A percentile compares a stretch with the other conserved stretches of the same genome.
phyloP scores from a whole-genome alignment of 2,888 invertebrate species.

The Taphrorychus bicolor region DNA sequence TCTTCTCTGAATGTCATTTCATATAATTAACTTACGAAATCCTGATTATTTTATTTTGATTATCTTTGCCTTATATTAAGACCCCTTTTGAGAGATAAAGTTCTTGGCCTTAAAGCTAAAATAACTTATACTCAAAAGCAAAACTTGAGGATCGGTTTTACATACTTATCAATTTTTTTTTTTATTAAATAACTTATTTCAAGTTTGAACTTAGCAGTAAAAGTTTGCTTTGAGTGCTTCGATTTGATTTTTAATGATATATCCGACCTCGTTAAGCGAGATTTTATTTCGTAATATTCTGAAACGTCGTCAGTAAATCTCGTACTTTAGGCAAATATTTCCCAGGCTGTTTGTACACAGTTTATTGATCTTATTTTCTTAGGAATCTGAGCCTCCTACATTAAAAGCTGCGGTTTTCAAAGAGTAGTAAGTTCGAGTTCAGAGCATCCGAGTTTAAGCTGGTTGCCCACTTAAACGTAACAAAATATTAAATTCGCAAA shows the following conservation, averaged over 20 bases:
- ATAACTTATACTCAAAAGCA: no score
- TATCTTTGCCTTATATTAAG: conserved; percentile 23
- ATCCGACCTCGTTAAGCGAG: background rate
- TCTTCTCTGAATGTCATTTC: no score
- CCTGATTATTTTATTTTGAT: conserved; percentile 24
- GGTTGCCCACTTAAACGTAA: background rate
- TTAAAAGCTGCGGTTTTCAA: conserved; percentile 1
- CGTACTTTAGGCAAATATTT: background rate
- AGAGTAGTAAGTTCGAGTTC: background rate
- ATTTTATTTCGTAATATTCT: background rate
- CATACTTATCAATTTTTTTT: no score
- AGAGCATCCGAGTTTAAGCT: background rate
- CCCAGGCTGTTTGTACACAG: background rate
- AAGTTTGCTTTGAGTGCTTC: background rate
- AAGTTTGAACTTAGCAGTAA: no score
- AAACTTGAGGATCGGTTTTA: no score
- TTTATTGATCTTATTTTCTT: conserved; percentile 3
- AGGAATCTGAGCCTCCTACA: background rate
- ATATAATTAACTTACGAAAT: no score
- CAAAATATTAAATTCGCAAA: background rate
- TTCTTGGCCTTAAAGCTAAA: conserved; percentile 1
- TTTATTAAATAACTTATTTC: no score
- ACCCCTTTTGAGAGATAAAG: conserved; percentile 13
- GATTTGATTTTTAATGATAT: background rate
- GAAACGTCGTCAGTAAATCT: background rate